Evolutionary conservation across 2,888 invertebrate genomes (phyloP).

Genomic region (Pseudeuparius sepicola): DNA sequence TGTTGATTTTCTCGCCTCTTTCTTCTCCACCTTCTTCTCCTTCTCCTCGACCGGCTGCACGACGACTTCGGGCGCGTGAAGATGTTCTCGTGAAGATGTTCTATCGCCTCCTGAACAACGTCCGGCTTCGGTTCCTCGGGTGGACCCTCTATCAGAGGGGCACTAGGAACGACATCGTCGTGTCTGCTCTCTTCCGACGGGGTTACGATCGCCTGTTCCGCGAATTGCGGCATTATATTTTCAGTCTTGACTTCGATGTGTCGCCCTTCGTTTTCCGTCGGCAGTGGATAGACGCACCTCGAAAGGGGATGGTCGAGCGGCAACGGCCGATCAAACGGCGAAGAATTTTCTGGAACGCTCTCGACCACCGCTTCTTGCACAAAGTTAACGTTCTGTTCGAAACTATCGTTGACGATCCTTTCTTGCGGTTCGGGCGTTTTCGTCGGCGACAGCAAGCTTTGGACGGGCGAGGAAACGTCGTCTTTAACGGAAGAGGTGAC

Average conservation of each 20-base stretch:
- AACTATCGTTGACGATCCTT: slow-evolving; percentile 17
- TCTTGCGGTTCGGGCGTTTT: slow-evolving; percentile 19
- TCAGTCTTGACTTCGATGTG: slow-evolving; percentile 29
- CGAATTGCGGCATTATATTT: slow-evolving; percentile 30
- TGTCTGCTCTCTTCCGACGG: slow-evolving; percentile 31
- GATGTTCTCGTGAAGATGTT: too few relatives aligned
- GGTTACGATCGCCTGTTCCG: slow-evolving; percentile 29
- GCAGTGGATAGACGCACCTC: slow-evolving; percentile 22
- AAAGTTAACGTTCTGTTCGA: background rate
- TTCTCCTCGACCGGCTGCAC: too few relatives aligned
- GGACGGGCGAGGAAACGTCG: slow-evolving; percentile 21
- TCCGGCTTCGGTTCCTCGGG: slow-evolving; percentile 15
- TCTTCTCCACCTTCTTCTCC: slow-evolving; percentile 9
- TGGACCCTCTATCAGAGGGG: slow-evolving; percentile 15
- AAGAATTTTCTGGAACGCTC: slow-evolving; percentile 2
- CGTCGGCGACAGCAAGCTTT: slow-evolving; percentile 14
- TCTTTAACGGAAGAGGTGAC: slow-evolving; percentile 37
- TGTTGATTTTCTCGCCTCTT: slow-evolving; percentile 23
- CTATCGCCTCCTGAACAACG: slow-evolving; percentile 8
- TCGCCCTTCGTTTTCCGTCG: slow-evolving; percentile 14
- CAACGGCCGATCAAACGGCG: too few relatives aligned
- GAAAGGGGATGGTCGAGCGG: slow-evolving; percentile 16
- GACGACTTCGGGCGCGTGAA: slow-evolving; percentile 12
- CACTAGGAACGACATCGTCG: slow-evolving; percentile 20
- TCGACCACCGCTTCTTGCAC: background rate